Conservation (phyloP, 2,888 invertebrate genomes). For the Drosophila ochracea region DNA sequence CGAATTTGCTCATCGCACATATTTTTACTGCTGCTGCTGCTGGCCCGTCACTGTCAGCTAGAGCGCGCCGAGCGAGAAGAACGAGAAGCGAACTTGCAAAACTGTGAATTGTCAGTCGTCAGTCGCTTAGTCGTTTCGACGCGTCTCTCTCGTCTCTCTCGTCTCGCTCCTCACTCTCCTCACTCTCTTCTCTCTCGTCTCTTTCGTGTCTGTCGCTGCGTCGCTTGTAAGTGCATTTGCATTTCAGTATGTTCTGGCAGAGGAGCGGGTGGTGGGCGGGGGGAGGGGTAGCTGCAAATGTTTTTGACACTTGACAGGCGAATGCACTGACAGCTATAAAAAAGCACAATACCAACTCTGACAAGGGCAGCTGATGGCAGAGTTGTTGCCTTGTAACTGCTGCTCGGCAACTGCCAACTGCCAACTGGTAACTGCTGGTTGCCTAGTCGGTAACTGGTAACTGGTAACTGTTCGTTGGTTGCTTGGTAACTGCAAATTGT, state of each 20-base stretch:
- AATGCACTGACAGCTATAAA: conserved; percentile 75
- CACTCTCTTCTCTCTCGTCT: too few species aligned
- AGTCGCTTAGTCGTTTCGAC: conserved; percentile 4
- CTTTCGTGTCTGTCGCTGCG: neutral
- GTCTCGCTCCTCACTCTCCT: too few species aligned
- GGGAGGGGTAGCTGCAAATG: conserved; percentile 62
- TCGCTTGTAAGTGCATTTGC: conserved; percentile 72
- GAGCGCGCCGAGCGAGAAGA: conserved; percentile 8
- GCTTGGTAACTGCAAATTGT: conserved; percentile 2
- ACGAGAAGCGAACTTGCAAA: conserved; percentile 37
- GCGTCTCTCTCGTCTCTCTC: neutral
- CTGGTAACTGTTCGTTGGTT: neutral
- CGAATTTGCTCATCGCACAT: conserved; percentile 62
- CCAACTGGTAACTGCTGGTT: neutral
- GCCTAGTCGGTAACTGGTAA: neutral
- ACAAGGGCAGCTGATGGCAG: conserved; percentile 29
- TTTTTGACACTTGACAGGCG: conserved; percentile 80
- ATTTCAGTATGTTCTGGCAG: conserved; percentile 21
- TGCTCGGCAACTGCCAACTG: conserved; percentile 5
- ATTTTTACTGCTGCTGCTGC: conserved; percentile 44
- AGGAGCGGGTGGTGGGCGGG: neutral
- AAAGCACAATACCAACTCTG: conserved; percentile 45
- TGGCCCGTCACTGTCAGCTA: conserved; percentile 71
- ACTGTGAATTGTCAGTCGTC: conserved; percentile 35
- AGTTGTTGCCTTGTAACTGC: conserved; percentile 1